phyloP scores from a whole-genome alignment of 2,113 vertebrate species.

The Tenebrosternarchus preto region DNA sequence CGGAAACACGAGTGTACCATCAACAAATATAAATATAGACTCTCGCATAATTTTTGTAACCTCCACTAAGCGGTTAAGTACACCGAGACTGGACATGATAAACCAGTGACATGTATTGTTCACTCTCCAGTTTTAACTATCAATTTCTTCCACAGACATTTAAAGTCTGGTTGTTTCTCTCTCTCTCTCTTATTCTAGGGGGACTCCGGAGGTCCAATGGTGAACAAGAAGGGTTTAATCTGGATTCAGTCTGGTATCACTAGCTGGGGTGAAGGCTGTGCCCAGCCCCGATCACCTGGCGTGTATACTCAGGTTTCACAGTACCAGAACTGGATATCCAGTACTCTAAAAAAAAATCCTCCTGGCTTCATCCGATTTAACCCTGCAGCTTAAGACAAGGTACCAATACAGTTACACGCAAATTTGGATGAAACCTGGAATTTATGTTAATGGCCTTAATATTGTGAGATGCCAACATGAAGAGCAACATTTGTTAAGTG shows the following conservation, averaged over 20 bases:
- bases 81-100: too few species aligned
- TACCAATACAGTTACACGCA: neutral
- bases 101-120: too few species aligned
- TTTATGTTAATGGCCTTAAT: too few species aligned
- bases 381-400: neutral
- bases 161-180: neutral
- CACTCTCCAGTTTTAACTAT: neutral
- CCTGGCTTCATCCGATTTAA: constrained; percentile 36
- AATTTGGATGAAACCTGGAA: neutral
- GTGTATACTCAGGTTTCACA: constrained; percentile 34
- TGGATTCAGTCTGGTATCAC: constrained; percentile 51
- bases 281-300: constrained; percentile 4
- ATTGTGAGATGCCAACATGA: too few species aligned
- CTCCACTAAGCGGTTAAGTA: too few species aligned
- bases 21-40: neutral
- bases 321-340: constrained; percentile 42
- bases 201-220: constrained; percentile 49
- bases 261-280: constrained; percentile 48
- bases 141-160: neutral
- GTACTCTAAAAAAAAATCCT: neutral
- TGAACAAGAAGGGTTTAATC: constrained; percentile 15
- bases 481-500: too few species aligned
- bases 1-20: neutral
- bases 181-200: constrained; percentile 24
- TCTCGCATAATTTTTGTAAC: too few species aligned